Evolutionary conservation across 2,797 vertebrate genomes (phyloP), one percentile per base, ranked within the genome.

Genomic region (Chelon auratus): DNA sequence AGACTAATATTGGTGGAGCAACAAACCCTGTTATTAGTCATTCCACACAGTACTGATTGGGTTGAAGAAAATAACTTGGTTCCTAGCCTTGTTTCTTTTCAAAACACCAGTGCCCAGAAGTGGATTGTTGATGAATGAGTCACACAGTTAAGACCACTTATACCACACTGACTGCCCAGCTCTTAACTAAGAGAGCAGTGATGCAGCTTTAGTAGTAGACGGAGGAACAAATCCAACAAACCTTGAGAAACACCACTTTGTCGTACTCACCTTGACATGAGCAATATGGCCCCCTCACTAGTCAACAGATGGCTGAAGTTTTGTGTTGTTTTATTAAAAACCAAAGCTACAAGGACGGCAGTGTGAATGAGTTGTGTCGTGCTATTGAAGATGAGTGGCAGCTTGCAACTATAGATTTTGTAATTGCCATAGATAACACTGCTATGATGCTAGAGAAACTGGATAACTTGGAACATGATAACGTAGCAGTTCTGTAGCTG

Each of bases 391-490:
- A 65, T 64, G 60, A 57, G 43, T 57, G 40, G 22, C 67, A 54
- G 10, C 9, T 65, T 62, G 43, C 33, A 50, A 43, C 40, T 14
- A 53, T 53, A 65, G 24, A 70, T 73, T 18, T 67, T 37, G 24
- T 68, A 37, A 53, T 64, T 75, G 17, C 48, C 51, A 26, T 33
- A 56, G 17, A 57, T 57, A n/a, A n/a, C 1, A 11, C 36, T 51
- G 26, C 42, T 20, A 4, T 52, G 37, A 55, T 37, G 33, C 43
- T 52, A 5, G 18, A 15, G 55, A 26, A 83, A 26, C 51, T 64
- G 55, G 40, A 37, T 17, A 64, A 36, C 62, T 43, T 68, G n/a
- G 61, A 36, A 53, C 30, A 52, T 53, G 43, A 15, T 3, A 40
- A 59, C 11, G n/a, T 48, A 48, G 43, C 68, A 63, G 13, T 48